A percentile compares a stretch with the other conserved stretches of the same genome.
Conservation (phyloP, 2,113 vertebrate species). For the Tetrax tetrax region DNA sequence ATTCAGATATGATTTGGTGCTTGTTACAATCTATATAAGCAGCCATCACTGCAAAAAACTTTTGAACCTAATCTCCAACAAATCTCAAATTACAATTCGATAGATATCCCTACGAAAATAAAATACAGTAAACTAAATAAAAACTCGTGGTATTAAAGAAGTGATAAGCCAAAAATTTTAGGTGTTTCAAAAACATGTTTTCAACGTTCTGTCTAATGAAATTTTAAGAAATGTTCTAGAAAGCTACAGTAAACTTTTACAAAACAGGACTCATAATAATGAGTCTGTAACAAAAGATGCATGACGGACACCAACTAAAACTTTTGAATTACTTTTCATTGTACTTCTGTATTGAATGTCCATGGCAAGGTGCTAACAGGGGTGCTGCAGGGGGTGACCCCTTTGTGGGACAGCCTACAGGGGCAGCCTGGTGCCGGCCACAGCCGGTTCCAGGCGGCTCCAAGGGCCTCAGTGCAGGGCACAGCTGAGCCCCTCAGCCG, state of each 20-base stretch:
- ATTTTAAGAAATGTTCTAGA: background rate
- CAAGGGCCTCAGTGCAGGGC: too few relatives aligned
- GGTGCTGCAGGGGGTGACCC: background rate
- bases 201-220: background rate
- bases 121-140: background rate
- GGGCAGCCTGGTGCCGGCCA: background rate
- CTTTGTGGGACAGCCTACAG: fast-evolving
- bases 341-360: background rate
- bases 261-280: background rate
- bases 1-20: background rate
- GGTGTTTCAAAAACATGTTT: background rate
- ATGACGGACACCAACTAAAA: background rate
- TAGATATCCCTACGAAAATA: background rate
- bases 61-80: background rate
- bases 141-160: background rate
- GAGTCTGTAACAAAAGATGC: background rate
- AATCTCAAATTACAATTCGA: background rate
- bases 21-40: background rate
- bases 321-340: background rate
- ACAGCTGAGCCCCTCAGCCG: too few relatives aligned
- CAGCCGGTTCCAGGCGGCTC: background rate
- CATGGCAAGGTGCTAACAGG: background rate
- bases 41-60: background rate
- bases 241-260: background rate
- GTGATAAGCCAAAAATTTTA: background rate